Evolutionary conservation across 1,140 invertebrate genomes (phyloP).

Genomic region (Bombus vancouverensis): DNA sequence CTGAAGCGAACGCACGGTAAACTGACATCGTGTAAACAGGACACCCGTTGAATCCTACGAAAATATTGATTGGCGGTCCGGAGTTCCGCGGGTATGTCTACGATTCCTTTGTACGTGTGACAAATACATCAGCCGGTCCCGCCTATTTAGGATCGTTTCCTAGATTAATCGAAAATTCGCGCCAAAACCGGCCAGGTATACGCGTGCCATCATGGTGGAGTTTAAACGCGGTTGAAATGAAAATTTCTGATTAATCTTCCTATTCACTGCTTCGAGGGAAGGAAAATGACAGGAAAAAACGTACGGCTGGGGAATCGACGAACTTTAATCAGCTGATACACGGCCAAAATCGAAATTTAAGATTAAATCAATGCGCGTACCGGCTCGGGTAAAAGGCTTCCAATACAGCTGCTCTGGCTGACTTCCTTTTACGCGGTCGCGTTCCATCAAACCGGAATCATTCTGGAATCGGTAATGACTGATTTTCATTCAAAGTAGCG

Average conservation of each 20-base stretch:
- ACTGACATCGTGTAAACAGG: conserved; percentile 73
- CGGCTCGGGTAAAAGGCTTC: conserved; percentile 14
- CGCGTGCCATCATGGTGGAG: too few relatives aligned
- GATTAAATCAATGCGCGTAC: conserved; percentile 28
- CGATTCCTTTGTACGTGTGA: conserved; percentile 65
- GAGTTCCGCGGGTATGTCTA: conserved; percentile 65
- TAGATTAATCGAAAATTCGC: conserved; percentile 53
- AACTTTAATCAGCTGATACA: conserved; percentile 42
- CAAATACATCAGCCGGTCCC: conserved; percentile 55
- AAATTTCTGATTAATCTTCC: not conserved
- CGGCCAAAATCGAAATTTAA: conserved; percentile 38
- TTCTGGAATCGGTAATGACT: not conserved
- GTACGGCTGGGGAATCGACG: not conserved
- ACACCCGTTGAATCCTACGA: conserved; percentile 71
- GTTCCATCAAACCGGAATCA: conserved; percentile 7
- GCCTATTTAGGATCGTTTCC: conserved; percentile 54
- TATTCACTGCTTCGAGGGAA: not conserved
- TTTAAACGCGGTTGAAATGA: not conserved
- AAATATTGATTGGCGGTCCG: conserved; percentile 70
- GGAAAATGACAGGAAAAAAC: not conserved
- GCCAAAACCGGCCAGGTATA: not conserved
- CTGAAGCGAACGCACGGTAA: conserved; percentile 72
- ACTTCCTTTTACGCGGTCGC: conserved; percentile 6
- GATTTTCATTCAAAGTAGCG: conserved; percentile 5
- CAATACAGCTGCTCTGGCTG: not conserved